Percentiles rank a stretch among this genome's conserved stretches.
These are phyloP conservation scores for Galagoides demidoff DNA, from an alignment of 2,797 vertebrate genomes.

Conservation along the genomic window DNA sequence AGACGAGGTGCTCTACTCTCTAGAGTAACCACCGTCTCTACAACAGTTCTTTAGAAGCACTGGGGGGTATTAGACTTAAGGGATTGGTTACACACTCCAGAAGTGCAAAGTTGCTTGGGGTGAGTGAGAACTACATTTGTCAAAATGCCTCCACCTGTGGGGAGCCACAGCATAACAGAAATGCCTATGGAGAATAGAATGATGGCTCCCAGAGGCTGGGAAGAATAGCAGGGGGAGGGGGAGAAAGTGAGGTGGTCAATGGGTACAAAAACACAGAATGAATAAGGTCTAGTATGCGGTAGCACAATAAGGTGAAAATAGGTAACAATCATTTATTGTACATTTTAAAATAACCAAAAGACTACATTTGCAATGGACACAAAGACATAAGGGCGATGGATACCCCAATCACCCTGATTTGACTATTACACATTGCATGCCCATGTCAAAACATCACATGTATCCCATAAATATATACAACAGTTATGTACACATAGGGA, in stretches of 20 bases:
- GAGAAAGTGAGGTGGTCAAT: not conserved
- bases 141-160: not conserved
- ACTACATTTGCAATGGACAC: not conserved
- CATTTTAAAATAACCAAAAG: not conserved
- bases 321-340: not conserved
- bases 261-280: not conserved
- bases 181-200: not conserved
- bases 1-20: conserved; percentile 52
- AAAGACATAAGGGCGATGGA: not conserved
- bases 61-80: not conserved
- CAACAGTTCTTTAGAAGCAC: not conserved
- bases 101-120: not conserved
- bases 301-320: not conserved
- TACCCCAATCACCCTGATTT: not conserved
- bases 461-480: not conserved
- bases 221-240: not conserved
- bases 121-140: not conserved
- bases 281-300: not conserved
- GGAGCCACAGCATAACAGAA: fast-evolving
- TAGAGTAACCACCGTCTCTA: conserved; percentile 58
- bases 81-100: not conserved
- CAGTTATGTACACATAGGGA: no score
- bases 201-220: not conserved
- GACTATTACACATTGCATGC: not conserved
- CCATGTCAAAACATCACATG: not conserved